These are phyloP conservation scores for Melierax canorus DNA, from an alignment of 2,113 vertebrate species.

Conservation along the genomic window DNA sequence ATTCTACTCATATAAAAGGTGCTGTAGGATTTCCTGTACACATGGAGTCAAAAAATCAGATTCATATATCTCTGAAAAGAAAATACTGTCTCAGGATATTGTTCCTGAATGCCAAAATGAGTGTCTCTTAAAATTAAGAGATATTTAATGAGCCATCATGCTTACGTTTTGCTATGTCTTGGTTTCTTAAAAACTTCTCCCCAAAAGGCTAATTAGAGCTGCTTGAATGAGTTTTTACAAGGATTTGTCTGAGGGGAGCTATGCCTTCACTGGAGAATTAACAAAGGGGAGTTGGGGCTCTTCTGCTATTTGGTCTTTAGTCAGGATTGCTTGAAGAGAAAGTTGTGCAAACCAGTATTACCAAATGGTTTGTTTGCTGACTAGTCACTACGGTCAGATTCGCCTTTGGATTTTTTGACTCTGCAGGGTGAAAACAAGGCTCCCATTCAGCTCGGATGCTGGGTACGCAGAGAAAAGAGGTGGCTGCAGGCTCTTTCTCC, in stretches of 20 bases:
- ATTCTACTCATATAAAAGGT: neutral
- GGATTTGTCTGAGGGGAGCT: neutral
- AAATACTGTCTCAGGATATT: neutral
- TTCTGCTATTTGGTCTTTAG: neutral
- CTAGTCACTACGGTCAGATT: neutral
- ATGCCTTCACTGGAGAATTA: neutral
- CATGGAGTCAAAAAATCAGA: neutral
- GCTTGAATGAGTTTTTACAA: neutral
- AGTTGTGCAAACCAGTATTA: neutral
- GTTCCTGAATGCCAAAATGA: neutral
- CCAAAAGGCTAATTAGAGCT: neutral
- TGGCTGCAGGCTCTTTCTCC: neutral
- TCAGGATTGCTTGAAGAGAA: neutral
- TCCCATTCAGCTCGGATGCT: neutral
- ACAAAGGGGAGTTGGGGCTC: neutral
- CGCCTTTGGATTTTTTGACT: neutral
- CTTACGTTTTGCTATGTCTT: neutral
- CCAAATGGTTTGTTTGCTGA: neutral
- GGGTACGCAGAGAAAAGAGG: neutral
- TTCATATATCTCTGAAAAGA: neutral
- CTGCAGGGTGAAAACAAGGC: neutral
- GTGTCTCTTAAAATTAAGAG: neutral
- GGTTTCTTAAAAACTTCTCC: neutral
- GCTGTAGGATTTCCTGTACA: neutral
- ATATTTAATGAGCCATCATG: neutral